Evolutionary conservation across 2,797 vertebrate genomes (phyloP).

Genomic region (Clangula hyemalis): DNA sequence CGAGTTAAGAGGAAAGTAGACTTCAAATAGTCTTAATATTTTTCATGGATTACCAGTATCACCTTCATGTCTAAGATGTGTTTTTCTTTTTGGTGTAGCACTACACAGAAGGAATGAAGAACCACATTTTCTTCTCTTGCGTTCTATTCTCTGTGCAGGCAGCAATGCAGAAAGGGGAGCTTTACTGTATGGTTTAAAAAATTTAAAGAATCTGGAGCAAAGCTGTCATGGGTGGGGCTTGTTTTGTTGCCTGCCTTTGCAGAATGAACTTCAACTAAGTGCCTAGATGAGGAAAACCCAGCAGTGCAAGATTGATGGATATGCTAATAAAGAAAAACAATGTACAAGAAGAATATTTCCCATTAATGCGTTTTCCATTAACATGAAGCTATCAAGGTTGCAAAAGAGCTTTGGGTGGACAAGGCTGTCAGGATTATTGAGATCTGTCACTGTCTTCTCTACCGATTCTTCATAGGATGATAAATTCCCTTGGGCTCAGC

Average conservation of each 20-base stretch:
- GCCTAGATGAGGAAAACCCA: slow-evolving; percentile 39
- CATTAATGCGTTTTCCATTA: background rate
- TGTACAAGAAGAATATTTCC: slow-evolving; percentile 8
- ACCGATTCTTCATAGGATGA: background rate
- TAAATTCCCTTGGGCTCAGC: background rate
- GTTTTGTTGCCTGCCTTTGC: slow-evolving; percentile 1
- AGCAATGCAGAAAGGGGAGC: background rate
- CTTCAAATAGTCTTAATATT: background rate
- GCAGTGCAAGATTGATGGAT: slow-evolving; percentile 32
- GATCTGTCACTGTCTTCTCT: background rate
- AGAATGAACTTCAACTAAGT: slow-evolving; percentile 2
- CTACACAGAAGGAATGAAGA: background rate
- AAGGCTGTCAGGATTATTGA: background rate
- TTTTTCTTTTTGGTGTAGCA: background rate
- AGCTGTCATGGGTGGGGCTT: background rate
- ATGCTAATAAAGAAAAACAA: slow-evolving; percentile 32
- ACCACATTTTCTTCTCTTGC: background rate
- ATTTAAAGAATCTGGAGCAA: slow-evolving; percentile 12
- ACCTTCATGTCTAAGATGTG: background rate
- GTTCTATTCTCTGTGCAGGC: background rate
- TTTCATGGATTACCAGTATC: background rate
- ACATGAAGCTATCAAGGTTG: background rate
- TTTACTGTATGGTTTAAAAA: slow-evolving; percentile 21
- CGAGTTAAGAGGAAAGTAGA: background rate
- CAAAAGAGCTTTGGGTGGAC: background rate